Evolutionary conservation across 2,888 invertebrate species (phyloP), one percentile per base, ranked within the genome.

Genomic region (Exocentrus adspersus): DNA sequence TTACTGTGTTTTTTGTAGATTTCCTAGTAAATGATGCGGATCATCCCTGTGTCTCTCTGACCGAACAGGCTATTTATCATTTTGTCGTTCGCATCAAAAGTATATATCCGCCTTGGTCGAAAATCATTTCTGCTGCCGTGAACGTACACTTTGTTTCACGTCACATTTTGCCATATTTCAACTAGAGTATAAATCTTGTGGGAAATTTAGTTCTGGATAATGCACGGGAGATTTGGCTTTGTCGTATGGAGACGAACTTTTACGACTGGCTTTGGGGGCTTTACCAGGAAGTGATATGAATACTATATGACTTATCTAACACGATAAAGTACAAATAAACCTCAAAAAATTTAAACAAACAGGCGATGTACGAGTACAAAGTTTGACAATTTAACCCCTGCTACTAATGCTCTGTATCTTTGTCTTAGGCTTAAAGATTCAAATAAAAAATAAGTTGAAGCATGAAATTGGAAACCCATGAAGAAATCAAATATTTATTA

Each of bases 121-220:
- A 12, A 19, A 43, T 43, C 43, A 19, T 43, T 16, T 43, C 43
- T 9, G 10, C n/a, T 1, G 17, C 17, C 10, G 19, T 2, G 17
- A 17, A 17, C 7, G 16, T 16, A 37, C 1, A 12, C n/a, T n/a
- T 37, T 9, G 16, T 43, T 17, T 14, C 6, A 9, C 17, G 19
- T 45, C n/a, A 45, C 45, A 45, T 19, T 12, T 37, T 45, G 45
- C 45, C 20, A 45, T n/a, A 45, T 19, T 45, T 19, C 45, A n/a
- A 10, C n/a, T 6, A 5, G 20, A 45, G 45, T 20, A 45, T 45
- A 45, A 45, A 19, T 45, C 45, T 45, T 45, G 12, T 45, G 45
- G 45, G 45, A 45, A 45, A 45, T 45, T 19, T 19, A 45, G 45
- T 45, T 37, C 37, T 37, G 2, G 12, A 12, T 37, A n/a, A 12